Evolutionary conservation across 2,113 vertebrate species (phyloP), one percentile per base, ranked within the genome.

Genomic region (Puntigrus tetrazona): DNA sequence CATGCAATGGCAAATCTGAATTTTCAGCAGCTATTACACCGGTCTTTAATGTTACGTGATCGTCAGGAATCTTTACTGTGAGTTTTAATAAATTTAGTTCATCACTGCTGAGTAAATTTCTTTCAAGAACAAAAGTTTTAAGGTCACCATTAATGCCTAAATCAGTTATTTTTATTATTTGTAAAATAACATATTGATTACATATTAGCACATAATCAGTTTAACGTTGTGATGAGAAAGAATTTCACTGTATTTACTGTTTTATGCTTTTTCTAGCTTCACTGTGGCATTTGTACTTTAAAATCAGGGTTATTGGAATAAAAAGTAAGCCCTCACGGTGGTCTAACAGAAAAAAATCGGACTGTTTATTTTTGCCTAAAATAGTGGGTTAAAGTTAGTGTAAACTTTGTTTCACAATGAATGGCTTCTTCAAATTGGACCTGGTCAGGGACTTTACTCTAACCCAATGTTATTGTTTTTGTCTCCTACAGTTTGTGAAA

Each of bases 401-500:
- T 57, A 78, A 78, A 78, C 50, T 14, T 65, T 45, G 25, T 61
- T 29, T 79, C 63, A 25, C 22, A 41, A 43, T 41, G 61, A 63
- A 27, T 67, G 59, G 20, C 78, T 65, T 67, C 29, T 29, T 14
- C 7, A 18, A 59, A 27, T 78, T 41, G 76, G 29, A 59, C 29
- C 76, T 41, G 50, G 52, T 59, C 52, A 13, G 76, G 50, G 52
- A 78, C 34, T 52, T 61, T 25, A 77, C 36, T 67, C 59, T 80
- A 61, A 80, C 59, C 27, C 34, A 59, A 18, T 78, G 36, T 84
- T 74, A 70, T 82, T 70, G 4, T 61, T 75, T 75, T 41, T 55
- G 78, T 76, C 75, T n/a, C 45, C 0, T 87, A 91, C 93, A 99
- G 97, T 90, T 52, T 96, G 96, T 92, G 96, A 98, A 90, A 97